Evolutionary conservation across 2,797 vertebrate species (phyloP), one percentile per base, ranked within the genome.

Genomic region (Rachycentron canadum): DNA sequence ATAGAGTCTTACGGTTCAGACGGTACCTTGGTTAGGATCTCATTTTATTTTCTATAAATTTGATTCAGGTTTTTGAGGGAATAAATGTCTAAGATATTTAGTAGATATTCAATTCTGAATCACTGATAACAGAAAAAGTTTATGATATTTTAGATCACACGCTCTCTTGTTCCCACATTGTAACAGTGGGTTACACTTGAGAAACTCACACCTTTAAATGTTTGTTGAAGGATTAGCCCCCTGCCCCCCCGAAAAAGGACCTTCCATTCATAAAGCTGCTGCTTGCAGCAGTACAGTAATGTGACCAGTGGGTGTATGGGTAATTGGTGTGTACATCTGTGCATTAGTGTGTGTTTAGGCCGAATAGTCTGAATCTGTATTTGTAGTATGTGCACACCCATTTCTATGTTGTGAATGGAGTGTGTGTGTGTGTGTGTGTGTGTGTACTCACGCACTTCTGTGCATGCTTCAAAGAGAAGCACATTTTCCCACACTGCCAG

Each of bases 401-500:
- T 82, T 78, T 86, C 23, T 69, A 56, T 53, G 21, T 88, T 89
- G 68, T 89, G 76, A 90, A 90, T 91, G 84, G 86, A 89, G 70
- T 67, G 60, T 71, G 38, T 28, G 25, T 59, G 61, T 73, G 78
- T 78, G 34, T 56, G 60, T 60, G 74, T 76, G 83, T 79, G 81
- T 61, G 73, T 52, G 56, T 41, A 58, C 81, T 76, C 73, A 62
- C 75, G 84, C 76, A 73, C 83, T 77, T 75, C 41, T 83, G 82
- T 81, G 69, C 56, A 21, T 82, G 86, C 72, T 87, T 89, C 89
- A 88, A 90, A 87, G 90, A 90, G 81, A 80, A 87, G 83, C 91
- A 89, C 91, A 95, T 95, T 96, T 96, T 96, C 95, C 95, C 95
- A 96, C 95, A 95, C 94, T 95, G 92, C 93, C 93, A 95, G 92